Evolutionary conservation across 1,140 invertebrate species (phyloP), one percentile per base, ranked within the genome.

Genomic region (Pseudobourletiella spinata): DNA sequence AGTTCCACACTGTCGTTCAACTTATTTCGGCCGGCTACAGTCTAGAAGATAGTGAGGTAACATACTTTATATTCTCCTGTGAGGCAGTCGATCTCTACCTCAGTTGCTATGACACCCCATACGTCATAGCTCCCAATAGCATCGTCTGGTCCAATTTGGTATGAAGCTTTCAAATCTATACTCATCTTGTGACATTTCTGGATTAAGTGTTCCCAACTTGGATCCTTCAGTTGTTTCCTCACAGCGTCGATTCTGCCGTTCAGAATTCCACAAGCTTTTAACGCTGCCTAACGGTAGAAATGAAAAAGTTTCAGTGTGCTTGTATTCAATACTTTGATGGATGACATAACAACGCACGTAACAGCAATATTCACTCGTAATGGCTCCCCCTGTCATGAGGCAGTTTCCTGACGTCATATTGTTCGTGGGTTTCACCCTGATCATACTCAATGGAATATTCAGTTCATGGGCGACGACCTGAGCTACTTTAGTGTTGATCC

Each of bases 391-490:
- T 8, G 84, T 86, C 0, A 80, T 77, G 63, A 75, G 74, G 46
- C 81, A 75, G 72, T 87, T 88, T 1, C 84, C 80, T 22, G 82
- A 75, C 51, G 78, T 80, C 22, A 86, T 73, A 71, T 74, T 82
- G 43, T 79, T 79, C 26, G 76, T 82, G 8, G 86, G 80, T 73
- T 87, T 86, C 0, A 90, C 78, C 30, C 72, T 78, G 1, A 91
- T 74, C 72, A 81, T 78, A 0, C 83, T 79, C 44, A 91, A 60
- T n/a, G 85, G 82, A 35, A 92, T 82, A 14, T 84, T 84, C 1
- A 93, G 72, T 1, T 78, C 80, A 70, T 86, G 79, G 0, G 88
- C 87, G 61, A 82, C 86, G 2, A 87, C 83, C 80, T 92, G 89
- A 18, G 84, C 82, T 11, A 83, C 80, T 84, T 89, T 62, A 42